Evolutionary conservation across 2,888 invertebrate species (phyloP).

Genomic region (Agapostemon virescens): DNA sequence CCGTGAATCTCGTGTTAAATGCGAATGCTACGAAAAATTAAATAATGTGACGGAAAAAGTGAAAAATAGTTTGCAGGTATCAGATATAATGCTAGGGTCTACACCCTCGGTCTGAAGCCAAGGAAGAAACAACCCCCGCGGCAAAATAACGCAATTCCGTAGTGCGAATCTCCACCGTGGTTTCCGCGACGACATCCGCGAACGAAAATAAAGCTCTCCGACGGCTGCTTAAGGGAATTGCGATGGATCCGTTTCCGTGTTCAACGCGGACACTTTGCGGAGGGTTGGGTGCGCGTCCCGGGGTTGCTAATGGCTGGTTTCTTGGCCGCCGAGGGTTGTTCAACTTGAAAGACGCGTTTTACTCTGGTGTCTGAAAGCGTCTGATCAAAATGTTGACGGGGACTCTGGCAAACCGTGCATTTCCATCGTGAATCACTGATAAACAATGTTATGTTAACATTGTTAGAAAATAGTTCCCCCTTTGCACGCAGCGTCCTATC

Average conservation of each 20-base stretch:
- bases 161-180: not conserved
- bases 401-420: not conserved
- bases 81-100: not conserved
- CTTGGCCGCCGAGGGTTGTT: slow-evolving; percentile 11
- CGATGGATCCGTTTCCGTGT: slow-evolving; percentile 23
- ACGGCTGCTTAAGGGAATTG: slow-evolving; percentile 9
- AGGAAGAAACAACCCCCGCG: not conserved
- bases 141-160: not conserved
- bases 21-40: too few relatives aligned
- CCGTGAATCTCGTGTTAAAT: too few relatives aligned
- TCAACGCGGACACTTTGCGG: slow-evolving; percentile 15
- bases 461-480: not conserved
- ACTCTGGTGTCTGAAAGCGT: not conserved
- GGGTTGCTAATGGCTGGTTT: slow-evolving; percentile 14
- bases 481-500: not conserved
- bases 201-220: slow-evolving; percentile 40
- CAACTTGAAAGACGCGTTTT: slow-evolving; percentile 6
- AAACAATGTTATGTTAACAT: too few relatives aligned
- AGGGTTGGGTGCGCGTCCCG: not conserved
- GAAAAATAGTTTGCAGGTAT: not conserved
- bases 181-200: slow-evolving; percentile 15
- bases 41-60: not conserved
- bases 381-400: not conserved
- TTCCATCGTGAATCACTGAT: not conserved
- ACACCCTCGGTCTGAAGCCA: not conserved